phyloP scores from a whole-genome alignment of 1,140 invertebrate species.

The Neodiprion fabricii region DNA sequence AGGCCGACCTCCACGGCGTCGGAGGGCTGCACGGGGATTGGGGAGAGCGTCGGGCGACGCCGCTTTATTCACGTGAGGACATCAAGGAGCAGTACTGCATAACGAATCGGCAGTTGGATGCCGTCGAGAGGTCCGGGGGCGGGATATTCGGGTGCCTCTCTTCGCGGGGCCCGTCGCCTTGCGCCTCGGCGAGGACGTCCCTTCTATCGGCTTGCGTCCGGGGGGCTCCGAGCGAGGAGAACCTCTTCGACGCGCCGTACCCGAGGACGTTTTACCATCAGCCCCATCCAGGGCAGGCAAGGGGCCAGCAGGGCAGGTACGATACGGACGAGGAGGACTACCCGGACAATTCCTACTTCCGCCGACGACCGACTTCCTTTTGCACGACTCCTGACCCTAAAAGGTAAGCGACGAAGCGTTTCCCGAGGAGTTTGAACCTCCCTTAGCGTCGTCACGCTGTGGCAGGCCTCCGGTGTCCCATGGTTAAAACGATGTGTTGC shows the following conservation, averaged over 20 bases:
- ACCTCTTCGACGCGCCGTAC: slow-evolving; percentile 80
- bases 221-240: slow-evolving; percentile 85
- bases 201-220: slow-evolving; percentile 86
- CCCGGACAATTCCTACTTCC: slow-evolving; percentile 77
- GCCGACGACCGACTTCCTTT: slow-evolving; percentile 76
- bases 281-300: slow-evolving; percentile 52
- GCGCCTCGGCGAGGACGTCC: slow-evolving; percentile 68
- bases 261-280: slow-evolving; percentile 64
- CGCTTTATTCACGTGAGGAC: slow-evolving; percentile 88
- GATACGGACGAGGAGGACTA: slow-evolving; percentile 65
- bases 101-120: slow-evolving; percentile 85
- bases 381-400: slow-evolving; percentile 74
- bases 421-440: too few relatives aligned
- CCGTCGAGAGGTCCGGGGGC: slow-evolving; percentile 78
- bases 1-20: slow-evolving; percentile 55
- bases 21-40: slow-evolving; percentile 46
- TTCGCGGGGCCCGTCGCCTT: slow-evolving; percentile 57
- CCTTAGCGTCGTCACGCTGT: not conserved
- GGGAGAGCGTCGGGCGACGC: slow-evolving; percentile 60
- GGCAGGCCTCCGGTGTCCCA: not conserved
- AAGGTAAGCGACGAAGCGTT: slow-evolving; percentile 47
- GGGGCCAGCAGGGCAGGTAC: slow-evolving; percentile 62
- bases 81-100: slow-evolving; percentile 92
- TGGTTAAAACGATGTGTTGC: too few relatives aligned
- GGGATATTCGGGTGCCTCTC: slow-evolving; percentile 87